A percentile compares a stretch with the other conserved stretches of the same genome.
Conservation (phyloP, 2,113 vertebrate species). For the Dipodomys merriami region DNA sequence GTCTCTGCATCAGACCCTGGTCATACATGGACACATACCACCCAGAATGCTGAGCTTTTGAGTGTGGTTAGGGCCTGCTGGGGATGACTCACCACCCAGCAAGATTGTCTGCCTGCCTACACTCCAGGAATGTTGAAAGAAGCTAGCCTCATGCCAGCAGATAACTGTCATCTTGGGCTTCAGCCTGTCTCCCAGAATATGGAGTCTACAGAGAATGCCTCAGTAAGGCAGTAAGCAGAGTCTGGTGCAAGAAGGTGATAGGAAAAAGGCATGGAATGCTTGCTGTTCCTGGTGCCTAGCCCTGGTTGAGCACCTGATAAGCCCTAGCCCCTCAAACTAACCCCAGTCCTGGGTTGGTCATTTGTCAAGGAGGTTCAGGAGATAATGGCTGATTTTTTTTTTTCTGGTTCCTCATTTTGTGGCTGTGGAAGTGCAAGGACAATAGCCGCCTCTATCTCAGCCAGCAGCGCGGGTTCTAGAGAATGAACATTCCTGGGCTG, state of each 20-base stretch:
- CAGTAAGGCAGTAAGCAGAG: neutral
- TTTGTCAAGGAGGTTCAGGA: neutral
- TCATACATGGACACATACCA: neutral
- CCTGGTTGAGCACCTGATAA: neutral
- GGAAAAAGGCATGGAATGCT: rapidly evolving
- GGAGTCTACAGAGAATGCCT: neutral
- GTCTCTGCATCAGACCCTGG: neutral
- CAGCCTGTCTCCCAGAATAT: neutral
- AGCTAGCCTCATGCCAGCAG: neutral
- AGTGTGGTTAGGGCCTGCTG: neutral
- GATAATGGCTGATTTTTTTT: neutral
- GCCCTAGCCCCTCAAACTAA: neutral
- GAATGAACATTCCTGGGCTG: too few relatives aligned
- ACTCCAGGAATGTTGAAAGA: neutral
- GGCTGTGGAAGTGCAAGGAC: neutral
- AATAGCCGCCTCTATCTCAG: neutral
- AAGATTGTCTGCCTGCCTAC: neutral
- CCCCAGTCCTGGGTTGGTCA: neutral
- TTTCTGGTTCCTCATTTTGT: neutral
- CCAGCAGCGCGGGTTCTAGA: neutral
- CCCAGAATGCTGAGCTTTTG: conserved; percentile 44
- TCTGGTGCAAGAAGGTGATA: neutral
- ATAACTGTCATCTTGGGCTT: neutral
- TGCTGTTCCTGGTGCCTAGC: neutral
- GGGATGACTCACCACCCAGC: neutral